Base-by-base conservation (phyloP, 2,797 vertebrate species). In the Sebastes miniatus region DNA sequence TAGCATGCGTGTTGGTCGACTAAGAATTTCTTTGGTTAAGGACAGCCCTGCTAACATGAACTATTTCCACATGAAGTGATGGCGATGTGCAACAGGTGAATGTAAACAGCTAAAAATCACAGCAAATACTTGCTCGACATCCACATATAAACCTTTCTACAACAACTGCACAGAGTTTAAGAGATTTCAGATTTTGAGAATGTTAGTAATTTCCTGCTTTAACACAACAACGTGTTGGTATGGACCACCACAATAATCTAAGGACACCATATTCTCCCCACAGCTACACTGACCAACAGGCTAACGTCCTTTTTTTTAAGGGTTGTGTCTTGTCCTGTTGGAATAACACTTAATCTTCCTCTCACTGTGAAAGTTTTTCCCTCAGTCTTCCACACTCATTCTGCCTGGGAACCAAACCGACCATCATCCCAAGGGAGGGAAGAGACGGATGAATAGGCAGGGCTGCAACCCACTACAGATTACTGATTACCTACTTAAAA, bases 361-460 rank as follows among this genome's bases (percentile, higher is more conserved):
- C 22, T 67, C 71, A 47, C 58, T 72, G 61, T 76, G 36, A 73
- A 75, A 75, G 58, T 25, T 78, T 82, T 68, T 79, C 76, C 69
- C 72, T 78, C 58, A 25, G 77, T 71, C 76, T 34, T 57, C 79
- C 69, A 50, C 73, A 57, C 67, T 68, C 77, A 13, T 59, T 83
- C 71, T 77, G 85, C 87, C 88, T 94, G 93, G 89, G 94, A 93
- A 94, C 87, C 84, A 87, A 89, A 89, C 43, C 7, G 57, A 83
- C 78, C 71, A 56, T 69, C 80, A 70, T 92, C 92, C 90, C 92
- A 43, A 32, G 92, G 88, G 92, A 92, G 83, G 83, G 76, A 71
- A 59, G 67, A 81, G 69, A 81, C 14, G 70, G 80, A 88, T 84
- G 85, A 89, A 84, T 58, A 69, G 64, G 36, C 58, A 58, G 65